Percentiles rank a stretch among this genome's conserved stretches.
Evolutionary conservation across 2,113 vertebrate species (phyloP).

Genomic region (Probosciger aterrimus): DNA sequence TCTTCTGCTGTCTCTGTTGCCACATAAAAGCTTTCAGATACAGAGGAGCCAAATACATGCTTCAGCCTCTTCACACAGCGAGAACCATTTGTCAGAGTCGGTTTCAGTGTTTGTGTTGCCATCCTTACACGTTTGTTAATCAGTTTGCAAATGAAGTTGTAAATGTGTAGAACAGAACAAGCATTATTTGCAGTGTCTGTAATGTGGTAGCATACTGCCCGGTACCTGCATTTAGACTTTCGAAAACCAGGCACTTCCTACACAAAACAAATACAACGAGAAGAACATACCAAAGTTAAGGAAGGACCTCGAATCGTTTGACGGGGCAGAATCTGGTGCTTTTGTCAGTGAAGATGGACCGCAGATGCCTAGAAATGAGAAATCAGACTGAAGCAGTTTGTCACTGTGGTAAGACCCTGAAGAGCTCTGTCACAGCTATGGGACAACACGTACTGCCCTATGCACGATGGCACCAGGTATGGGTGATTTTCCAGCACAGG

Average conservation of each 20-base stretch:
- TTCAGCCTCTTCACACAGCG: neutral
- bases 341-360: conserved; percentile 54
- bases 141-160: neutral
- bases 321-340: conserved; percentile 30
- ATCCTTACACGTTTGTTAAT: neutral
- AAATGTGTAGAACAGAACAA: neutral
- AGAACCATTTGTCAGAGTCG: neutral
- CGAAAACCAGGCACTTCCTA: neutral
- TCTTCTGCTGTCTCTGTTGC: neutral
- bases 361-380: conserved; percentile 65
- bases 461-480: rapidly evolving
- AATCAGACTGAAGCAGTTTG: neutral
- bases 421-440: neutral
- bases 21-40: neutral
- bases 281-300: conserved; percentile 74
- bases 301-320: conserved; percentile 52
- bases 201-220: neutral
- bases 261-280: neutral
- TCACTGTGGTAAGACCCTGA: neutral
- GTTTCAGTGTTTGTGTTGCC: neutral
- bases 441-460: neutral
- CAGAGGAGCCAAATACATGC: neutral
- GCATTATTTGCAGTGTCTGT: neutral
- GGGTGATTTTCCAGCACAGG: neutral
- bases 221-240: neutral